Evolutionary conservation across 2,797 vertebrate species (phyloP).

Genomic region (Aselliscus stoliczkanus): DNA sequence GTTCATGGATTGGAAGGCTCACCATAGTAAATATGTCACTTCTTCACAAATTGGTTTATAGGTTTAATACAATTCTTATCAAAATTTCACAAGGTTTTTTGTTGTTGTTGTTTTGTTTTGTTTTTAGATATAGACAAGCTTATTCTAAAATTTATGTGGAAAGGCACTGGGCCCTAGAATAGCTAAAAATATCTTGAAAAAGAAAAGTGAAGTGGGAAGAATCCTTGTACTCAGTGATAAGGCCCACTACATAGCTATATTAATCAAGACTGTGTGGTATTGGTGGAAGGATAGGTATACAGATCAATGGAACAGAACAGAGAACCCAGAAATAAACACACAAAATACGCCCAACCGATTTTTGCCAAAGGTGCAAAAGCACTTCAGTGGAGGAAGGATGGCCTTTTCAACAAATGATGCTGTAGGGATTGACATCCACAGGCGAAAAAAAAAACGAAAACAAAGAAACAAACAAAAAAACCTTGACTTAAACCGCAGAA

Average conservation of each 20-base stretch:
- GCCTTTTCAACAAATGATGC: background rate
- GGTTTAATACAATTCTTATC: background rate
- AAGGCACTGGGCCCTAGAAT: background rate
- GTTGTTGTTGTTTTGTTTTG: background rate
- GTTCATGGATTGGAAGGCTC: background rate
- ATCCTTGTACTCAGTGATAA: background rate
- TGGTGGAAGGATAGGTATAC: background rate
- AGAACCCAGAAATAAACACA: background rate
- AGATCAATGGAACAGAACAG: background rate
- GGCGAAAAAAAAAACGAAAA: background rate
- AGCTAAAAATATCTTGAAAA: constrained; percentile 6
- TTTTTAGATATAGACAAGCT: background rate
- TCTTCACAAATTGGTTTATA: background rate
- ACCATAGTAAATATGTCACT: background rate
- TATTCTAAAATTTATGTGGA: background rate
- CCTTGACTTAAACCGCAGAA: background rate
- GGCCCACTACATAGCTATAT: background rate
- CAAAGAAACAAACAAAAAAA: background rate
- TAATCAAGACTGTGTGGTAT: background rate
- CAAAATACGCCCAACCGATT: background rate
- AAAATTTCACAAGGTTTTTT: background rate
- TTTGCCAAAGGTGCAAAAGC: background rate
- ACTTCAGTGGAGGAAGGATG: background rate
- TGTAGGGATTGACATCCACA: background rate
- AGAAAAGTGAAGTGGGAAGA: background rate